phyloP scores from a whole-genome alignment of 2,113 vertebrate species.

The Jacana jacana region DNA sequence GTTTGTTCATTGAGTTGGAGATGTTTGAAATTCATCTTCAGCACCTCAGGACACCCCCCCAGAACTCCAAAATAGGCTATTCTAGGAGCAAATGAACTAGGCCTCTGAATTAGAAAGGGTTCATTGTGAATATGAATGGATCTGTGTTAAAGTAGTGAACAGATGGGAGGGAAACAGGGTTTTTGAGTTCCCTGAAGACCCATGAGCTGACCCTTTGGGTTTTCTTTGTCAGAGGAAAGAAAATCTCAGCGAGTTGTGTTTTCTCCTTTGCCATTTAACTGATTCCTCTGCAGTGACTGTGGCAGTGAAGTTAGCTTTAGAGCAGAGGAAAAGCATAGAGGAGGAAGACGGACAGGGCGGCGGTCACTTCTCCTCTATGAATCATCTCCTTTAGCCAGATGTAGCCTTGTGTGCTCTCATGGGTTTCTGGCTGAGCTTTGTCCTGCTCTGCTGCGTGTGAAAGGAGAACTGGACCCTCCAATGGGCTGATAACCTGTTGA shows the following conservation, averaged over 20 bases:
- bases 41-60: not conserved
- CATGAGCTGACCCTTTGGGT: not conserved
- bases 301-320: not conserved
- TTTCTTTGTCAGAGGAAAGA: not conserved
- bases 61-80: not conserved
- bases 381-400: not conserved
- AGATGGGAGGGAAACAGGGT: not conserved
- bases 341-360: not conserved
- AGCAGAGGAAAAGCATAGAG: not conserved
- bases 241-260: not conserved
- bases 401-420: not conserved
- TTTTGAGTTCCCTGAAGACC: not conserved
- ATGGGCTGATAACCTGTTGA: not conserved
- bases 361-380: not conserved
- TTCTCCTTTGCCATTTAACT: not conserved
- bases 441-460: not conserved
- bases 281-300: not conserved
- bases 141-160: not conserved
- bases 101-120: not conserved
- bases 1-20: not conserved
- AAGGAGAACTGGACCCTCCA: not conserved
- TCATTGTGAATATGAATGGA: not conserved
- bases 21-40: not conserved
- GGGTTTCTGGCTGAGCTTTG: not conserved
- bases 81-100: not conserved